Evolutionary conservation across 1,140 invertebrate genomes (phyloP).

Genomic region (Schlechtendalia chinensis): DNA sequence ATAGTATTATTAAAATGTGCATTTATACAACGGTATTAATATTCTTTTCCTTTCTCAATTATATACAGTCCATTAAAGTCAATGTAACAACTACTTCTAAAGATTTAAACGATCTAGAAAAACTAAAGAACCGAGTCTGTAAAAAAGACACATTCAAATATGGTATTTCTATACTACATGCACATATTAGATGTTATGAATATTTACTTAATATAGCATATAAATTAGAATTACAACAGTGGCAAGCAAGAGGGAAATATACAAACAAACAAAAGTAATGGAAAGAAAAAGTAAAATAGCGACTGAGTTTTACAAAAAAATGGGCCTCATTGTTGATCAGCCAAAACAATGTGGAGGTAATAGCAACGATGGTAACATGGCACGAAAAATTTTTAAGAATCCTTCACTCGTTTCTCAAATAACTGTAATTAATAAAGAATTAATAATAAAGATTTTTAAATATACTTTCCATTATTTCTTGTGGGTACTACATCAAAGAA

Average conservation of each 20-base stretch:
- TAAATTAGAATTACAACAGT: constrained; percentile 2
- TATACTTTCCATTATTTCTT: constrained; percentile 54
- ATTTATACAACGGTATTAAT: no score
- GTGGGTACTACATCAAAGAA: constrained; percentile 52
- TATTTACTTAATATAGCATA: no score
- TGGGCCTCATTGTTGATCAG: constrained; percentile 54
- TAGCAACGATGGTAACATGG: constrained; percentile 57
- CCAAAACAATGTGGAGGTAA: constrained; percentile 56
- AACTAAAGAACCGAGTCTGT: no score
- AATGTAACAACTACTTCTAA: no score
- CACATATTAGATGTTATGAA: no score
- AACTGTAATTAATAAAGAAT: constrained; percentile 55
- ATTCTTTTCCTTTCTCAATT: no score
- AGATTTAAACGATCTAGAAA: no score
- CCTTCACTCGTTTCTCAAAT: constrained; percentile 54
- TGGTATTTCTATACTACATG: no score
- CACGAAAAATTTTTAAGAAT: constrained; percentile 56
- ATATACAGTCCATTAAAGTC: no score
- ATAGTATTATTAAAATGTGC: no score
- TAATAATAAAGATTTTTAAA: constrained; percentile 55
- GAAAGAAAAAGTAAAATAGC: neutral
- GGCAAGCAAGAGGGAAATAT: neutral
- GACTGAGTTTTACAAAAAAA: neutral
- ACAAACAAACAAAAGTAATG: neutral
- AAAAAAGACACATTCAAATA: no score